These are phyloP conservation scores for Oophaga pumilio DNA, from an alignment of 2,113 vertebrate genomes.

Conservation along the genomic window DNA sequence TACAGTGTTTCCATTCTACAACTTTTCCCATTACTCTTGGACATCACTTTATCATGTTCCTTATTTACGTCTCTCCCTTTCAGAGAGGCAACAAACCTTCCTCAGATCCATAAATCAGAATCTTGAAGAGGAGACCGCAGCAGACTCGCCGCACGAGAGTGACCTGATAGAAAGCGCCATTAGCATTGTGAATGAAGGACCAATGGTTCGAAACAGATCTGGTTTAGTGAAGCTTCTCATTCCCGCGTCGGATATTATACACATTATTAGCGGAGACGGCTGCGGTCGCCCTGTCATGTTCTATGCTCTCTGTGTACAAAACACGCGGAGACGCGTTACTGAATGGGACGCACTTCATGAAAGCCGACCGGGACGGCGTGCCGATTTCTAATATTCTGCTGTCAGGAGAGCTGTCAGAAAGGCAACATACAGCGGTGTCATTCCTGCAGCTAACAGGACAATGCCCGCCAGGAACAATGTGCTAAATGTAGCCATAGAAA, in stretches of 20 bases:
- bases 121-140: slow-evolving; percentile 65
- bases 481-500: slow-evolving; percentile 49
- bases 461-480: slow-evolving; percentile 48
- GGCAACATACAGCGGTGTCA: slow-evolving; percentile 21
- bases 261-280: slow-evolving; percentile 61
- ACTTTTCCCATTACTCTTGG: not conserved
- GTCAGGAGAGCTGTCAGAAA: slow-evolving; percentile 50
- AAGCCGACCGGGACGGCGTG: not conserved
- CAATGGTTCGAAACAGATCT: slow-evolving; percentile 64
- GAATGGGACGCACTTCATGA: slow-evolving; percentile 11
- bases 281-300: slow-evolving; percentile 46
- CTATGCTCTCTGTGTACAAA: slow-evolving; percentile 41
- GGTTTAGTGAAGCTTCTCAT: slow-evolving; percentile 64
- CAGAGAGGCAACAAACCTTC: slow-evolving; percentile 58
- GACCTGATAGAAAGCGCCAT: slow-evolving; percentile 64
- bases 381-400: slow-evolving; percentile 21
- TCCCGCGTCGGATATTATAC: slow-evolving; percentile 61
- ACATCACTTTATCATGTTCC: not conserved
- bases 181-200: slow-evolving; percentile 64
- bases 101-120: slow-evolving; percentile 68
- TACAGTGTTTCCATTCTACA: not conserved
- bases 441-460: slow-evolving; percentile 25
- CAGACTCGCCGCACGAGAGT: slow-evolving; percentile 61
- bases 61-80: slow-evolving; percentile 46
- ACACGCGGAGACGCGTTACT: slow-evolving; percentile 36